Evolutionary conservation across 2,888 invertebrate species (phyloP).

Genomic region (Tromatobia lineatoria): DNA sequence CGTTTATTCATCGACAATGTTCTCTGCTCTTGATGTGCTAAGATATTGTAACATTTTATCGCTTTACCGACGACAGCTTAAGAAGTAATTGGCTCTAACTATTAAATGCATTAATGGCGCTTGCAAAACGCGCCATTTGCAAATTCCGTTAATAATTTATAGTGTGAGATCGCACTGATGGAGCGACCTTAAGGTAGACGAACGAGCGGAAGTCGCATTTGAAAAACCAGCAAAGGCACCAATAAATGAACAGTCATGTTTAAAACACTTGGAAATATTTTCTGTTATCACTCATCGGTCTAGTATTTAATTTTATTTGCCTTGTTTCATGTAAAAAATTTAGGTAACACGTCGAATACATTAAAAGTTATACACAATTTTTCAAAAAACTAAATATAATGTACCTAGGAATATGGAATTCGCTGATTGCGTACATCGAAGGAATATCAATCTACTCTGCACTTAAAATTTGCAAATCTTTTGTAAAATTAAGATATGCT

Average conservation of each 20-base stretch:
- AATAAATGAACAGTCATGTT: conserved; percentile 8
- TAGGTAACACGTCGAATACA: neutral
- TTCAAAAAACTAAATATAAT: too few species aligned
- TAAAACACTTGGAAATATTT: neutral
- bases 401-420: too few species aligned
- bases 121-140: conserved; percentile 22
- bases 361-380: neutral
- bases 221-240: conserved; percentile 2
- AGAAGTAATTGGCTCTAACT: conserved; percentile 37
- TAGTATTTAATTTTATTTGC: neutral
- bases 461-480: too few species aligned
- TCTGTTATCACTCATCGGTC: neutral
- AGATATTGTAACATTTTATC: conserved; percentile 20
- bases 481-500: too few species aligned
- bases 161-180: conserved; percentile 16
- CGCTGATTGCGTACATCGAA: too few species aligned
- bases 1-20: conserved; percentile 59
- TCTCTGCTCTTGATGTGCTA: conserved; percentile 9
- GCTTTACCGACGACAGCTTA: conserved; percentile 44
- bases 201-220: neutral
- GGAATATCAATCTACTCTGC: too few species aligned
- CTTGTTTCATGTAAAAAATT: neutral
- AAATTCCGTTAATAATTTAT: conserved; percentile 31
- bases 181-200: conserved; percentile 30
- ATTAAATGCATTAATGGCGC: conserved; percentile 6